Evolutionary conservation across 2,797 vertebrate species (phyloP).

Genomic region (Corythornis leucogaster): DNA sequence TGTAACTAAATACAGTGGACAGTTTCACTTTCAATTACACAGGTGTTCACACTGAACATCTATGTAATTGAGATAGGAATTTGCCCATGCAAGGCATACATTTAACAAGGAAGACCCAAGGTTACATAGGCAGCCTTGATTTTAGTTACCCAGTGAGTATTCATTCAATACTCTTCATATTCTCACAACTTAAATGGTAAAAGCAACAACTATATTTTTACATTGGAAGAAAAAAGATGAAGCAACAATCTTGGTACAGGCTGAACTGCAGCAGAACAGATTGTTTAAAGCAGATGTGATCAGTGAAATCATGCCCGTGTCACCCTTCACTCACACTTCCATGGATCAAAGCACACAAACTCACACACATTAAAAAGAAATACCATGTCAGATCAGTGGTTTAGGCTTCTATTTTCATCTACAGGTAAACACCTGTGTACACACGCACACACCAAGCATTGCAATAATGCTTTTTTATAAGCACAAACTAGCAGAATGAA

Average conservation of each 20-base stretch:
- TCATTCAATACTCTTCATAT: not conserved
- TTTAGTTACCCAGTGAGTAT: not conserved
- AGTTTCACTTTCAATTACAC: not conserved
- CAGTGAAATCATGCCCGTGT: fast-evolving
- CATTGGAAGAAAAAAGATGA: not conserved
- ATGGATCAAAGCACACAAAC: not conserved
- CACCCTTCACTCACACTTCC: not conserved
- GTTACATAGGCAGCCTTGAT: not conserved
- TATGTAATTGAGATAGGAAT: not conserved
- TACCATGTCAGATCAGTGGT: not conserved
- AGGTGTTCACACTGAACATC: not conserved
- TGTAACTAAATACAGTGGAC: constrained; percentile 44
- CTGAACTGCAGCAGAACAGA: not conserved
- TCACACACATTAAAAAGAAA: not conserved
- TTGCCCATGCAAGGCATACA: not conserved
- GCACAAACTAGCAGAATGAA: not conserved
- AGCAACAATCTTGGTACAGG: fast-evolving
- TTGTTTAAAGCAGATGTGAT: not conserved
- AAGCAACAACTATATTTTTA: not conserved
- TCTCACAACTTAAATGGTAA: not conserved
- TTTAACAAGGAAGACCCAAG: not conserved
- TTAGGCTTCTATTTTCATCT: not conserved
- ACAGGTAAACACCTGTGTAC: not conserved
- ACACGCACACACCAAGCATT: not conserved
- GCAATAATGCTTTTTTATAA: fast-evolving